Evolutionary conservation across 2,797 vertebrate genomes (phyloP), one percentile per base, ranked within the genome.

Genomic region (Squalus acanthias): DNA sequence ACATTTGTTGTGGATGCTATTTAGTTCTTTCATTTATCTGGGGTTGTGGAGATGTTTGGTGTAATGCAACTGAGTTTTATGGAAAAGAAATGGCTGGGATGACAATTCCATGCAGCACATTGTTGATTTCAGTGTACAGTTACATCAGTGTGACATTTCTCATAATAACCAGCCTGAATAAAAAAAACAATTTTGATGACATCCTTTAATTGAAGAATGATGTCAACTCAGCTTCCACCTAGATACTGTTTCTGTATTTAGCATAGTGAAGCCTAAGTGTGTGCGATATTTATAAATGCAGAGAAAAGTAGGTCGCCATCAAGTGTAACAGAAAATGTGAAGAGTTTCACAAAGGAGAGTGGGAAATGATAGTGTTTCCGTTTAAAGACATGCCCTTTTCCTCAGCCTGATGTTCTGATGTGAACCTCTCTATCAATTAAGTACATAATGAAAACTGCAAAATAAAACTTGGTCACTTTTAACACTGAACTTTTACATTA

Each of bases 181-280:
- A 76, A n/a, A 67, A 92, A 65, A 13, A 26, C 89, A 63, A 65
- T 65, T 53, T 53, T 74, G 70, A n/a, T 57, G 70, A 76, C 12
- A 60, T 76, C 13, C 50, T 53, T 95, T 72, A 33, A 95, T 95
- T 95, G 57, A 76, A 57, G 70, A 76, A 53, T 95, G 26, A 95
- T 74, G 67, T 76, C 70, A 95, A 95, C 26, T 70, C 26, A 95
- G 50, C 29, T 95, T 76, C 93, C 65, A 95, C 93, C 67, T 72
- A 70, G 67, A 69, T 72, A 95, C 39, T 53, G 67, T 50, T 95
- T 95, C 93, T 95, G n/a, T 95, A 95, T 95, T 95, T 95, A 95
- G 53, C 89, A 92, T 5, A 65, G 67, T 95, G 39, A 95, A 72
- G 24, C 70, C 50, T 20, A 69, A 57, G 50, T 72, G 50, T 74